Base-by-base conservation (phyloP, 1,140 invertebrate genomes). In the Cryptotermes secundus region DNA sequence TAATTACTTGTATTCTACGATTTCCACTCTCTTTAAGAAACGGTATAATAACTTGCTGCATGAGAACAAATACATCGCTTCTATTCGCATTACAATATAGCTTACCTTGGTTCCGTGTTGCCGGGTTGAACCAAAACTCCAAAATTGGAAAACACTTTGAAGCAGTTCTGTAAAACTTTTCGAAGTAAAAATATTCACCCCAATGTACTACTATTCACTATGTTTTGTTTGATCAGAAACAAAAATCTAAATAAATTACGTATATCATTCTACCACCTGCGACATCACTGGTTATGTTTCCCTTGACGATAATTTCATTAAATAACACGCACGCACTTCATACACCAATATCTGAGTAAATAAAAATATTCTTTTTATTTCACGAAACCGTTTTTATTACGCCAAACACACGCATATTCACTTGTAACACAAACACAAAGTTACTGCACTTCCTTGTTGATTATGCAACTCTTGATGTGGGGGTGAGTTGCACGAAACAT, bases 21-120 rank as follows among this genome's bases (percentile, higher is more conserved):
- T 12, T 12, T 38, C 4, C 12, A 4, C 38, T 38, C 38, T 16
- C 14, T 49, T 19, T 49, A 49, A 14, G n/a, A 22, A 49, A 19
- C 45, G 16, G 22, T 19, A 49, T 49, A 19, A 16, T 3, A 49
- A 49, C 16, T 12, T 49, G 12, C 45, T 19, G 45, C 6, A 49
- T 38, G 38, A 9, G 9, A 49, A 49, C 45, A 49, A 49, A 3
- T 19, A 19, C 45, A 42, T 42, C 9, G 16, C 45, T 22, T 1
- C 16, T 19, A 49, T 19, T 49, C 10, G 1, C 19, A 49, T 49
- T 22, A 49, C 45, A 38, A 6, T 38, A n/a, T 49, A 3, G 7
- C 59, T 72, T 72, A 72, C 59, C 59, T 72, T 31, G n/a, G 59
- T 72, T 72, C 59, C 59, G 59, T 72, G 59, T n/a, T 72, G 59